Evolutionary conservation across 2,888 invertebrate genomes (phyloP).

Genomic region (Timema podura): DNA sequence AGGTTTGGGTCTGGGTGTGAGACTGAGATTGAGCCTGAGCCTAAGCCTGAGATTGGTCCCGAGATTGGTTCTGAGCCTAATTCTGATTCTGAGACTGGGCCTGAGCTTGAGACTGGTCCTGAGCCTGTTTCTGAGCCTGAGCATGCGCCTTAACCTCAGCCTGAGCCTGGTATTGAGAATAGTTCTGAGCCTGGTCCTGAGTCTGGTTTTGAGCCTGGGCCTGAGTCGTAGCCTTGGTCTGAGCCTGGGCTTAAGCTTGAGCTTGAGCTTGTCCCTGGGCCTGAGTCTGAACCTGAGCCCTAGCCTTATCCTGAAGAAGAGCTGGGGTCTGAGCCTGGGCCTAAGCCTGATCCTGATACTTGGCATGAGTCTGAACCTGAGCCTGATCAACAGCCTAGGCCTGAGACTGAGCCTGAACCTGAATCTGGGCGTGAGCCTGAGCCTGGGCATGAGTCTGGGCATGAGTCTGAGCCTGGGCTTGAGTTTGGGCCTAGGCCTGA

Average conservation of each 20-base stretch:
- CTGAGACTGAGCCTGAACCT: slow-evolving; percentile 12
- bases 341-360: slow-evolving; percentile 12
- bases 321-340: not conserved
- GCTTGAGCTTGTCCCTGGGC: no score
- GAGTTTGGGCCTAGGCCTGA: slow-evolving; percentile 7
- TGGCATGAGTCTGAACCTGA: slow-evolving; percentile 6
- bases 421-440: slow-evolving; percentile 16
- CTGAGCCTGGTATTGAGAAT: not conserved
- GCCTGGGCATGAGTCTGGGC: slow-evolving; percentile 4
- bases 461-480: slow-evolving; percentile 4
- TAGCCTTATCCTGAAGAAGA: not conserved
- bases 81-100: not conserved
- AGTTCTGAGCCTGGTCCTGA: not conserved
- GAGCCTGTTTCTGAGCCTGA: not conserved
- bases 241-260: slow-evolving; percentile 14
- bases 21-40: slow-evolving; percentile 7
- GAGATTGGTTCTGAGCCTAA: not conserved
- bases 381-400: not conserved
- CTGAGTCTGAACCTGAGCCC: no score
- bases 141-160: not conserved
- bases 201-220: slow-evolving; percentile 14
- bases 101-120: not conserved
- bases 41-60: not conserved
- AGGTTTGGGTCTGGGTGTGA: not conserved
- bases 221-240: slow-evolving; percentile 13